A percentile compares a stretch with the other conserved stretches of the same genome.
Conservation (phyloP, 1,140 invertebrate species). For the Sitophilus oryzae region DNA sequence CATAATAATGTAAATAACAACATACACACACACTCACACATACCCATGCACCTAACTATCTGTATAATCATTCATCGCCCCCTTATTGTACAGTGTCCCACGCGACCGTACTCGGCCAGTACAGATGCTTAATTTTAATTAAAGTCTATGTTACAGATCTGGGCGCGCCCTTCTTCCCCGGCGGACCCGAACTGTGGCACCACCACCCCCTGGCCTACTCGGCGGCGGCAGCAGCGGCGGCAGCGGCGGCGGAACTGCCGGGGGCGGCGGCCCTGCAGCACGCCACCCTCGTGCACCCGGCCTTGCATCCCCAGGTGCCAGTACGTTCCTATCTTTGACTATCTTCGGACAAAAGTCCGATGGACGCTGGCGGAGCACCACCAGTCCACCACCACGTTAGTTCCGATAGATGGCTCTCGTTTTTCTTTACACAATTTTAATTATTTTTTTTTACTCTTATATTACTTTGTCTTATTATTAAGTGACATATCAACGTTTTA, state of each 20-base stretch:
- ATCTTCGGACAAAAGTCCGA: conserved; percentile 77
- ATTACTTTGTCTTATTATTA: no score
- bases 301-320: conserved; percentile 93
- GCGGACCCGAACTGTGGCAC: conserved; percentile 87
- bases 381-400: conserved; percentile 49
- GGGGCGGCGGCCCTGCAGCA: conserved; percentile 78
- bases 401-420: conserved; percentile 23
- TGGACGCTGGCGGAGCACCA: conserved; percentile 46
- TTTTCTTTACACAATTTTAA: no score
- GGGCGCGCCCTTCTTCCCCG: conserved; percentile 90
- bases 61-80: no score
- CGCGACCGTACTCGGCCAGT: neutral
- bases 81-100: no score
- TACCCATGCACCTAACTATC: no score
- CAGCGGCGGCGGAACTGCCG: conserved; percentile 68
- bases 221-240: conserved; percentile 50
- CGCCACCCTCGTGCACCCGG: conserved; percentile 85
- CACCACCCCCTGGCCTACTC: conserved; percentile 81
- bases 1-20: no score
- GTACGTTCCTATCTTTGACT: conserved; percentile 94
- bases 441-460: conserved; percentile 9
- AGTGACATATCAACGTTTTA: no score
- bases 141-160: conserved; percentile 61
- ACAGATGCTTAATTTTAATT: conserved; percentile 25
- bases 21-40: no score